Conservation (phyloP, 2,888 invertebrate genomes). For the Polyommatus iphigenia region DNA sequence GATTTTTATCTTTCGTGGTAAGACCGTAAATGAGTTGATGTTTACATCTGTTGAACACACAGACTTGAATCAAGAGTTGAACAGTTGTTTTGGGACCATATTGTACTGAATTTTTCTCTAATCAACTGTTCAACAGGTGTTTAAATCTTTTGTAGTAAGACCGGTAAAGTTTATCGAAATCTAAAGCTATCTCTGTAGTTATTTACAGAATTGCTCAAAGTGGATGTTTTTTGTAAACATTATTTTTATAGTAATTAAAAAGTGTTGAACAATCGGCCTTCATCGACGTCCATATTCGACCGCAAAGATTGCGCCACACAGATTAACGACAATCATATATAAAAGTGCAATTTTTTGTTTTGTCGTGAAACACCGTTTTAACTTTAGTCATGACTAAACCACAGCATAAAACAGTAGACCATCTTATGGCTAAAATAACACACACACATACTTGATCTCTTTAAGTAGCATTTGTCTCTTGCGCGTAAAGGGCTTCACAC, state of each 20-base stretch:
- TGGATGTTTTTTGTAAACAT: neutral
- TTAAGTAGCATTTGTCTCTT: too few relatives aligned
- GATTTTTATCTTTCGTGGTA: too few relatives aligned
- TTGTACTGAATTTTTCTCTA: too few relatives aligned
- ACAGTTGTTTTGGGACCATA: too few relatives aligned
- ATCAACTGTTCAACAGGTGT: too few relatives aligned
- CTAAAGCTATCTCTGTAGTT: neutral
- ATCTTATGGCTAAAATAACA: too few relatives aligned
- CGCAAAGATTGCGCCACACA: neutral
- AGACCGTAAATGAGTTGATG: too few relatives aligned
- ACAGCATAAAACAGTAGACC: neutral
- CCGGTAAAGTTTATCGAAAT: neutral
- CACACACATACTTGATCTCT: too few relatives aligned
- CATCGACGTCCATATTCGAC: neutral
- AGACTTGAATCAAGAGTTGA: too few relatives aligned
- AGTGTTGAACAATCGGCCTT: constrained; percentile 9
- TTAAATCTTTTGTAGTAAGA: too few relatives aligned
- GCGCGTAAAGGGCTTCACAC: too few relatives aligned
- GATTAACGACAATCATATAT: neutral
- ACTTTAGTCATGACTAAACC: neutral
- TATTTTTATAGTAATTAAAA: neutral
- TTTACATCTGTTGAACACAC: too few relatives aligned
- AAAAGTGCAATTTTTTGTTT: constrained; percentile 4
- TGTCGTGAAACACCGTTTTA: neutral
- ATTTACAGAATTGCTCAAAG: neutral